Percentiles rank a stretch among this genome's conserved stretches.
Evolutionary conservation across 2,888 invertebrate genomes (phyloP).

Genomic region (Eurois occulta): DNA sequence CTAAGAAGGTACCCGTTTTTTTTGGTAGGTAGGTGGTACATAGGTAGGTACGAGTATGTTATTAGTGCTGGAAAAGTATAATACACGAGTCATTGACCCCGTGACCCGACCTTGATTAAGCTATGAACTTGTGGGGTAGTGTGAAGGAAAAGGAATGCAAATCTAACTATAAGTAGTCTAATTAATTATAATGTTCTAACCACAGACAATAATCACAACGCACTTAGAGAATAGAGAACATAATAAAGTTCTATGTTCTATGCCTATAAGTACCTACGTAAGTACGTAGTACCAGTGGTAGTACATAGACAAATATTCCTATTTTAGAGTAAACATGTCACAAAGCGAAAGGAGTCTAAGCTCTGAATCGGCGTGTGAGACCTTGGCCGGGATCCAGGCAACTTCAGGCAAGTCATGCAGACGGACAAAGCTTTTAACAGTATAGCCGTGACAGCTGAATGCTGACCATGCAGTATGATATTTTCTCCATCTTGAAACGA

Average conservation of each 20-base stretch:
- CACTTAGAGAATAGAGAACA: neutral
- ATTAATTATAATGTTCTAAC: neutral
- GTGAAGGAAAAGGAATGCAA: neutral
- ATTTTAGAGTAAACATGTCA: constrained; percentile 59
- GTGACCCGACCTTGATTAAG: neutral
- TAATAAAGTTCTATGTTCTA: neutral
- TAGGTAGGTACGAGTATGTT: no score
- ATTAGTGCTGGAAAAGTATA: neutral
- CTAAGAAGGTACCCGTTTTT: no score
- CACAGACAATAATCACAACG: neutral
- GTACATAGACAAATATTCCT: constrained; percentile 47
- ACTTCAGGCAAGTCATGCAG: constrained; percentile 78
- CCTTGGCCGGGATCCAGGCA: constrained; percentile 86
- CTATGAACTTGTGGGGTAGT: neutral
- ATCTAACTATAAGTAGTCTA: neutral
- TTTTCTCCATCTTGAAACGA: neutral
- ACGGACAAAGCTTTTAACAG: constrained; percentile 66
- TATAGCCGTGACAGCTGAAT: neutral
- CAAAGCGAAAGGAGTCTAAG: constrained; percentile 83
- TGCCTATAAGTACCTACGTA: neutral
- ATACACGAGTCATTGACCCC: constrained; percentile 3
- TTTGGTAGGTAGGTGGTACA: no score
- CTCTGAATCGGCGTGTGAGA: constrained; percentile 71
- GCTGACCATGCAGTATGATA: neutral
- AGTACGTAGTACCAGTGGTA: no score